Evolutionary conservation across 2,888 invertebrate species (phyloP), one percentile per base, ranked within the genome.

Genomic region (Physocephala rufipes): DNA sequence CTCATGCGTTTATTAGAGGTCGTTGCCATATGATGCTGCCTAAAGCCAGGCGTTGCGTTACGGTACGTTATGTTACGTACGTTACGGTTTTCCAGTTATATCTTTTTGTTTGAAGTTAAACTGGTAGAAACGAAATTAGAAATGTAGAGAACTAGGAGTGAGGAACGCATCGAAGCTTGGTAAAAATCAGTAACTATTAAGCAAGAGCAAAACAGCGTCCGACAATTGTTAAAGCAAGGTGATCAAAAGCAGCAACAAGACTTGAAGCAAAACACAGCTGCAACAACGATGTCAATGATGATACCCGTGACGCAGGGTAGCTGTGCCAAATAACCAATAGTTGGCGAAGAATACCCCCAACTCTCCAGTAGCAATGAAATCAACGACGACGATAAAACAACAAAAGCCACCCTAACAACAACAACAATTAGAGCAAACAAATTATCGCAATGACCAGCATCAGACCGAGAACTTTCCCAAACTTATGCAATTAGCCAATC

Each of bases 61-160:
- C 5, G 5, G 36, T 15, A 13, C 13, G 4, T 26, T 55, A n/a
- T n/a, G n/a, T 55, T n/a, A 3, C 55, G 55, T 15, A 16, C 55
- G n/a, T 7, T n/a, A n/a, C n/a, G n/a, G n/a, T n/a, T n/a, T n/a
- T n/a, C n/a, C n/a, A n/a, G n/a, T n/a, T n/a, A n/a, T n/a, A n/a
- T 1, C 19, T 36, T 7, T 43, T 19, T 16, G 13, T 19, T 26
- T 13, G 26, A 1, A 19, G 4, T 4, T 24, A 55, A 19, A 55
- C 24, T 15, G 3, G 24, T 15, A 24, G 28, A 55, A 19, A 55
- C 21, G 63, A 72, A 71, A 63, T 74, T 24, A 45, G 65, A 55
- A 30, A 13, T 24, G 28, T 26, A 24, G 19, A 15, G 58, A 30
- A n/a, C n/a, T n/a, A n/a, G n/a, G n/a, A n/a, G n/a, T n/a, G 59